Percentiles rank a stretch among this genome's conserved stretches.
These are phyloP conservation scores for Lepidocolaptes lacrymiger DNA, from an alignment of 2,797 vertebrate species.

Conservation along the genomic window DNA sequence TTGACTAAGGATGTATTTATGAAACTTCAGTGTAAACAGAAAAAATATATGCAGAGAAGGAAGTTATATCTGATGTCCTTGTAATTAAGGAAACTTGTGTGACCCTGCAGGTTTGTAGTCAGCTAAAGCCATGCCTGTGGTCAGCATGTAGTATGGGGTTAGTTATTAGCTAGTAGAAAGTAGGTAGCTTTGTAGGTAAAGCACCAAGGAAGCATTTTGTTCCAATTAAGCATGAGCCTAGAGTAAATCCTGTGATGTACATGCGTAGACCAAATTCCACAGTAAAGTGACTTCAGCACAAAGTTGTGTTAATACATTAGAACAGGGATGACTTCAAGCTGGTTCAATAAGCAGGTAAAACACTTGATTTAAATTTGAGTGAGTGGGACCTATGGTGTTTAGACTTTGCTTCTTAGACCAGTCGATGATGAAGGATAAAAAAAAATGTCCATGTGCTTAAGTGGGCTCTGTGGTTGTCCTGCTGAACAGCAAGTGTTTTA, in stretches of 20 bases:
- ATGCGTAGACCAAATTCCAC: not conserved
- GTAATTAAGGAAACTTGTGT: not conserved
- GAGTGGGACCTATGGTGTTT: not conserved
- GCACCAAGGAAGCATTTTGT: not conserved
- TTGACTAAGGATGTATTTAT: not conserved
- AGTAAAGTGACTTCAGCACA: not conserved
- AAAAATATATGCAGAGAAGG: not conserved
- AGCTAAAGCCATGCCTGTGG: not conserved
- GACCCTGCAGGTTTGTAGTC: not conserved
- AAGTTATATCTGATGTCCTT: not conserved
- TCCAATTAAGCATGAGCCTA: not conserved
- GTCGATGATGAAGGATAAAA: rapidly evolving
- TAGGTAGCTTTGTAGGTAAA: not conserved
- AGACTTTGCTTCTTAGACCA: not conserved
- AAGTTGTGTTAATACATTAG: not conserved
- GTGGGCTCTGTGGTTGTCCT: not conserved
- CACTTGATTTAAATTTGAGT: not conserved
- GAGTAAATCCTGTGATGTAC: not conserved
- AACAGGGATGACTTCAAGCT: not conserved
- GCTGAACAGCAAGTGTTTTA: not conserved
- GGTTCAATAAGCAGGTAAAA: not conserved
- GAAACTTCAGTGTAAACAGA: not conserved
- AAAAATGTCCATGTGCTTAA: not conserved
- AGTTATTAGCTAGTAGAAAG: constrained; percentile 2
- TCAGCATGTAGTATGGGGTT: not conserved